Conservation (phyloP, 1,140 invertebrate genomes). For the Zaprionus inermis region DNA sequence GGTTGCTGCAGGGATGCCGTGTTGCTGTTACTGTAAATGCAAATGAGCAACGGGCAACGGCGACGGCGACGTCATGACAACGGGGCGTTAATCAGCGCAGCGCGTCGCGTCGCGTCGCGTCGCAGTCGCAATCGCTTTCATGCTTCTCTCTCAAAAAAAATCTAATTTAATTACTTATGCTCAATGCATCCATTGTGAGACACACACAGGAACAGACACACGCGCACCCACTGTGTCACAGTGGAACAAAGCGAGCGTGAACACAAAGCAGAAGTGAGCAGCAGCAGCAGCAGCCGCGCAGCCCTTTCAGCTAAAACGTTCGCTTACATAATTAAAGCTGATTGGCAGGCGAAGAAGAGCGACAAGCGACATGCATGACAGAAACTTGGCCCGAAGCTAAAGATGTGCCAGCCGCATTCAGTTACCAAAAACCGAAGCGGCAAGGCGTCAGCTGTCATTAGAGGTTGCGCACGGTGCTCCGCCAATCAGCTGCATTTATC, state of each 20-base stretch:
- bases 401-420: not conserved
- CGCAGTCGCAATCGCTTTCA: constrained; percentile 49
- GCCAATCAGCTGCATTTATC: constrained; percentile 75
- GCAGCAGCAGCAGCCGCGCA: constrained; percentile 38
- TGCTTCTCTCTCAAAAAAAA: constrained; percentile 74
- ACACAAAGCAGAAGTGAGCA: constrained; percentile 66
- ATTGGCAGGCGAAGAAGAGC: constrained; percentile 52
- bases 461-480: constrained; percentile 1
- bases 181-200: constrained; percentile 81
- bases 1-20: constrained; percentile 20
- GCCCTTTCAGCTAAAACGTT: constrained; percentile 53
- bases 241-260: constrained; percentile 68
- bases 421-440: not conserved
- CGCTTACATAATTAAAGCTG: constrained; percentile 65
- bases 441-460: not conserved
- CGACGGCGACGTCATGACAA: constrained; percentile 55
- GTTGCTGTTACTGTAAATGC: constrained; percentile 55
- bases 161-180: constrained; percentile 84
- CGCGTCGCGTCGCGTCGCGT: constrained; percentile 49
- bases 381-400: not conserved
- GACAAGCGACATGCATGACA: constrained; percentile 15
- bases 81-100: constrained; percentile 73
- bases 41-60: constrained; percentile 66
- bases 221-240: not conserved
- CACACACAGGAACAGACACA: constrained; percentile 26